A percentile compares a stretch with the other conserved stretches of the same genome.
phyloP scores from a whole-genome alignment of 2,797 vertebrate species.

The Hypotaenidia okinawae region DNA sequence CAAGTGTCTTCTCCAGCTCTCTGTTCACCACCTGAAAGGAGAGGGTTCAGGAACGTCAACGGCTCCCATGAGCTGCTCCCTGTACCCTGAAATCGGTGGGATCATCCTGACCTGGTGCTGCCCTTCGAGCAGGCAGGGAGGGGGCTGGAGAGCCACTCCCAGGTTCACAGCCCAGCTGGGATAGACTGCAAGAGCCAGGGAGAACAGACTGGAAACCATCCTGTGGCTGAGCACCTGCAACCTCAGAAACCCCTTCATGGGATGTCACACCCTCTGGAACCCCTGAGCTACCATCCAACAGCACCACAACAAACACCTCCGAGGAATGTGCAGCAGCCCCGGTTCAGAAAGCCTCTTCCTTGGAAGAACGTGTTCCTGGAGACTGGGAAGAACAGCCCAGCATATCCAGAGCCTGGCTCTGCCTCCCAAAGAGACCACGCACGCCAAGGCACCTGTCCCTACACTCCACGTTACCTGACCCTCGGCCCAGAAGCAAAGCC shows the following conservation, averaged over 20 bases:
- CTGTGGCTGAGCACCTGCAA: background rate
- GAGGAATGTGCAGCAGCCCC: background rate
- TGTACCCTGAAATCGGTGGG: background rate
- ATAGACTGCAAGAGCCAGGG: background rate
- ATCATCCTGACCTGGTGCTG: background rate
- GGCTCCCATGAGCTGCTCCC: accelerated
- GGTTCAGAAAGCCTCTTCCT: background rate
- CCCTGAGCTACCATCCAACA: background rate
- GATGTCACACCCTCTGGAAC: background rate
- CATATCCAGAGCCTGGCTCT: background rate
- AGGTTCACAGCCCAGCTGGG: background rate
- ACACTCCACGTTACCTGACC: background rate
- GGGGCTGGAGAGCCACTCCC: background rate
- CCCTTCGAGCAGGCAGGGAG: background rate
- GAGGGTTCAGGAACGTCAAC: background rate
- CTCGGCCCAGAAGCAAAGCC: background rate
- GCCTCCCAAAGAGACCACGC: background rate
- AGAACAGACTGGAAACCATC: background rate
- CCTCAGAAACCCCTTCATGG: background rate
- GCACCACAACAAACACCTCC: background rate
- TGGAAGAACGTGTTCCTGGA: background rate
- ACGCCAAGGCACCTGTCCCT: background rate
- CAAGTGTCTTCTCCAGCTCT: constrained; percentile 85
- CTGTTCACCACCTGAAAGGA: constrained; percentile 84
- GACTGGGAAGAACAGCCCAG: background rate